A percentile compares a stretch with the other conserved stretches of the same genome.
Evolutionary conservation across 2,113 vertebrate genomes (phyloP).

Genomic region (Chionis minor): DNA sequence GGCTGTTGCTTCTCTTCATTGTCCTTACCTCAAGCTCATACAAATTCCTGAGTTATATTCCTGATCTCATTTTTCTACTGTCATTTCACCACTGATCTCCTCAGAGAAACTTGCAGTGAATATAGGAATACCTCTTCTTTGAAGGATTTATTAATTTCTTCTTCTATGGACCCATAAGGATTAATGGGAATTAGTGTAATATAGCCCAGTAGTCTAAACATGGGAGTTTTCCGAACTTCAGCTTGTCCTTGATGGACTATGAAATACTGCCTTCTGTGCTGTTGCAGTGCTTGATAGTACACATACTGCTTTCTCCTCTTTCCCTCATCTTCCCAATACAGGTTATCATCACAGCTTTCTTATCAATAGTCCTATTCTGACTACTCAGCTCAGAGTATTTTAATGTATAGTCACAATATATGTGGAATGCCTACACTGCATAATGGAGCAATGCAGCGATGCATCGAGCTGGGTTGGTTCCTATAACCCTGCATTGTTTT

Average conservation of each 20-base stretch:
- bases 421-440: neutral
- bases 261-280: neutral
- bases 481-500: neutral
- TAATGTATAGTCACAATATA: neutral
- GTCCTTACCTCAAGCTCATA: neutral
- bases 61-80: neutral
- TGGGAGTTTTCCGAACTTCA: neutral
- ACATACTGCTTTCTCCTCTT: neutral
- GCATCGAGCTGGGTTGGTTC: neutral
- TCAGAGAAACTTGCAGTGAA: neutral
- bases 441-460: rapidly evolving
- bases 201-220: no score
- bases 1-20: neutral
- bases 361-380: neutral
- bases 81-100: neutral
- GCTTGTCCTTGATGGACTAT: neutral
- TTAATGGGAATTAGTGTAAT: neutral
- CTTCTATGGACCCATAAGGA: neutral
- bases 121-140: neutral
- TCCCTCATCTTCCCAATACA: rapidly evolving
- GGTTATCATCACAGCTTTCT: neutral
- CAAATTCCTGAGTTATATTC: neutral
- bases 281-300: neutral
- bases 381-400: neutral
- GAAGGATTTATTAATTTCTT: neutral